Conservation (phyloP, 2,797 vertebrate species). For the Pseudotriccus pelzelni region DNA sequence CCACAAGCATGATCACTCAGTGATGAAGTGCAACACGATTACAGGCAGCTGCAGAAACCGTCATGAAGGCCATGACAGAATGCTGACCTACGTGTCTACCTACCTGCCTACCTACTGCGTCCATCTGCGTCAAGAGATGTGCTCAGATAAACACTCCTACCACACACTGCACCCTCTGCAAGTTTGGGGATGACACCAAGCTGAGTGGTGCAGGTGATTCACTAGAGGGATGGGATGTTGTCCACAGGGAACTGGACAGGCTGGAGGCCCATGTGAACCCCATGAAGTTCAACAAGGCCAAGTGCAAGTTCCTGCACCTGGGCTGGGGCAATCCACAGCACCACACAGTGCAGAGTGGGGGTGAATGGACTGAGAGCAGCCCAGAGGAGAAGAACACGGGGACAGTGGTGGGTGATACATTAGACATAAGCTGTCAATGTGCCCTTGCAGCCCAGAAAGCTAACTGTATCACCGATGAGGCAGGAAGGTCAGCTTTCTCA, state of each 20-base stretch:
- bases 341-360: not conserved
- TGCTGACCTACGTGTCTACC: not conserved
- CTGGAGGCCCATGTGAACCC: not conserved
- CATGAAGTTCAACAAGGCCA: not conserved
- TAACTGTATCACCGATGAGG: not conserved
- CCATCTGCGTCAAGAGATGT: not conserved
- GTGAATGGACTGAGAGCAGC: not conserved
- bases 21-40: not conserved
- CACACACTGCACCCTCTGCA: not conserved
- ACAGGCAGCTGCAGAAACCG: not conserved
- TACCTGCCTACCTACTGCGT: not conserved
- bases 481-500: not conserved
- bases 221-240: not conserved
- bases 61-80: not conserved
- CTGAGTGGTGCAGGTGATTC: not conserved
- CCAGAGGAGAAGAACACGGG: not conserved
- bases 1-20: not conserved
- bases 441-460: fast-evolving
- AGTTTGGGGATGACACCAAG: not conserved
- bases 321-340: not conserved
- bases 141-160: not conserved
- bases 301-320: not conserved
- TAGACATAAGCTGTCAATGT: not conserved
- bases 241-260: not conserved
- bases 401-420: not conserved